These are phyloP conservation scores for Crotalus viridis DNA, from an alignment of 2,113 vertebrate species.

Conservation along the genomic window DNA sequence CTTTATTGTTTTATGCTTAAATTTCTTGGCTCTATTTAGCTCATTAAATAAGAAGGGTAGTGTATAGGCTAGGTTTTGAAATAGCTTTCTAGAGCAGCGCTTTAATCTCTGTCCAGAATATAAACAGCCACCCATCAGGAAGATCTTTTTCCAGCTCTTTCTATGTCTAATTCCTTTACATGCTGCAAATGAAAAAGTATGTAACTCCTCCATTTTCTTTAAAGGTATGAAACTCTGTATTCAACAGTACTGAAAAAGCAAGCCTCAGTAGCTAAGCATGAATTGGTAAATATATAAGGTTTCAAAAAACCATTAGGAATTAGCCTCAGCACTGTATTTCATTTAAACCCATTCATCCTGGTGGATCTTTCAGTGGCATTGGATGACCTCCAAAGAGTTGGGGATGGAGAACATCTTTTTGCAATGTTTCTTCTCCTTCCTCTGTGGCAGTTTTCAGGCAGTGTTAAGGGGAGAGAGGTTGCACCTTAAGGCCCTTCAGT, in stretches of 20 bases:
- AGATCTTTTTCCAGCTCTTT: constrained; percentile 35
- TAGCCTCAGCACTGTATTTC: not conserved
- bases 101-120: constrained; percentile 60
- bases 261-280: not conserved
- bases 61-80: constrained; percentile 42
- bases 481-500: not conserved
- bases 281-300: not conserved
- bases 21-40: constrained; percentile 46
- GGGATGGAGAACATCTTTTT: not conserved
- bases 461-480: not conserved
- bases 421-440: not conserved
- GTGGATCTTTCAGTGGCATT: not conserved
- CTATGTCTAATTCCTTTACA: constrained; percentile 21
- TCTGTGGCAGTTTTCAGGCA: not conserved
- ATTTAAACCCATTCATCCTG: not conserved
- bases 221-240: constrained; percentile 22
- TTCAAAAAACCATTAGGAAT: not conserved
- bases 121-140: constrained; percentile 49
- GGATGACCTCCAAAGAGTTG: not conserved
- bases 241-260: not conserved
- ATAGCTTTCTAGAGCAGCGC: constrained; percentile 50
- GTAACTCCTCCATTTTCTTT: constrained; percentile 25
- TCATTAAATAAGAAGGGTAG: constrained; percentile 34
- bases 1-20: constrained; percentile 5
- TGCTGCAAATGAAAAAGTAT: constrained; percentile 17